Percentiles rank a stretch among this genome's conserved stretches.
These are phyloP conservation scores for Glandiceps talaboti DNA, from an alignment of 53 echinoderm and acorn worm genomes.

Conservation along the genomic window DNA sequence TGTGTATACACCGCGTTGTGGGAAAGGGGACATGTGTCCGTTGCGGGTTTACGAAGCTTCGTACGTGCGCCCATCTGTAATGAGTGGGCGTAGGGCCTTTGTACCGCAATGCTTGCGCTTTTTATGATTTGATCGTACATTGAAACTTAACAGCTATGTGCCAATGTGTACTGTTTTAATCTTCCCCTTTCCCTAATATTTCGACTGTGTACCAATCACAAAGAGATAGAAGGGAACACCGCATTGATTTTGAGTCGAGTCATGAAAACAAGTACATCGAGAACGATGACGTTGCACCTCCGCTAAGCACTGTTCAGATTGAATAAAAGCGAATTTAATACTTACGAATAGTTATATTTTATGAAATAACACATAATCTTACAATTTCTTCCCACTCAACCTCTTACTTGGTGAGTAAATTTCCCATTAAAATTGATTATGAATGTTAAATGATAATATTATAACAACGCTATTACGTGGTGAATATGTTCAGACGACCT, in stretches of 20 bases:
- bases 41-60: background rate
- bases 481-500: no score
- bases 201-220: background rate
- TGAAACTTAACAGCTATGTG: background rate
- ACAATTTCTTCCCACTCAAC: background rate
- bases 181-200: background rate
- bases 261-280: no score
- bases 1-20: background rate
- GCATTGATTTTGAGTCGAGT: background rate
- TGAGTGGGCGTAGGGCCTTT: background rate
- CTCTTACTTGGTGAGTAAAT: background rate
- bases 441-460: background rate
- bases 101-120: background rate
- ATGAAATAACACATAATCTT: background rate
- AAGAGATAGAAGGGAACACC: background rate
- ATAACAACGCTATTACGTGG: no score
- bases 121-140: background rate
- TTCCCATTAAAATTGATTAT: background rate
- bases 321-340: no score
- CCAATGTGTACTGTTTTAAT: background rate
- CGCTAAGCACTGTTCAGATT: no score
- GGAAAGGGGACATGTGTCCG: conserved; percentile 1
- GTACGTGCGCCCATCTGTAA: conserved; percentile 1
- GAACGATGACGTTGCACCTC: no score
- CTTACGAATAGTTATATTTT: no score